Percentiles rank a stretch among this genome's conserved stretches.
Conservation (phyloP, 2,888 invertebrate genomes). For the Luffia ferchaultella region DNA sequence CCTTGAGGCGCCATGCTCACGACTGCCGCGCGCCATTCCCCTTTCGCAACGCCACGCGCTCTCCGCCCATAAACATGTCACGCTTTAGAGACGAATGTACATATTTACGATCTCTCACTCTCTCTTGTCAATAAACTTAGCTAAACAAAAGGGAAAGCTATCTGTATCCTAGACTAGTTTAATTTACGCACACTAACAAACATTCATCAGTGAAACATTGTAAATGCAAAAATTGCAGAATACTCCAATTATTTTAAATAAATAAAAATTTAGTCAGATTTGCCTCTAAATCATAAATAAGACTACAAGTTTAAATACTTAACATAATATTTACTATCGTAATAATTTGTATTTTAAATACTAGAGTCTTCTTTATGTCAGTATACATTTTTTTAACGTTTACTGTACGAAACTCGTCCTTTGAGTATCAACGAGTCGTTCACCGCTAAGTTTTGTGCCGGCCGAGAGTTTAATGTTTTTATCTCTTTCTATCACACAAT, state of each 20-base stretch:
- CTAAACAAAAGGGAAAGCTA: constrained; percentile 65
- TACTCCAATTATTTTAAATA: too few species aligned
- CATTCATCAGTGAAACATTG: neutral
- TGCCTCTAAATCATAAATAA: neutral
- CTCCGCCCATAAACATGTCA: constrained; percentile 67
- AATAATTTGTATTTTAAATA: neutral
- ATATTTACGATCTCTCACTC: constrained; percentile 65
- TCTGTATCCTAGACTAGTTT: constrained; percentile 29
- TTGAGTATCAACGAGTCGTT: constrained; percentile 40
- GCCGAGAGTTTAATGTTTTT: constrained; percentile 58
- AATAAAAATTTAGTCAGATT: too few species aligned
- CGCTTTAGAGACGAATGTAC: constrained; percentile 43
- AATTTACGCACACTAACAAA: constrained; percentile 57
- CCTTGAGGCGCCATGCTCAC: constrained; percentile 50
- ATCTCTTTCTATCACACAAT: constrained; percentile 64
- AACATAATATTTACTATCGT: neutral
- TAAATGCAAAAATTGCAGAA: neutral
- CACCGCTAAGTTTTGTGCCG: constrained; percentile 45
- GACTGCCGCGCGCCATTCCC: constrained; percentile 52
- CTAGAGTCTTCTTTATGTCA: neutral
- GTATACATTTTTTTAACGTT: constrained; percentile 15
- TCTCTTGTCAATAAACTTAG: constrained; percentile 59
- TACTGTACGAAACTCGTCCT: constrained; percentile 27
- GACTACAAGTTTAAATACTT: neutral
- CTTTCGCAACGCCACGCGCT: constrained; percentile 38